These are phyloP conservation scores for Melanerpes aurifrons DNA, from an alignment of 2,113 vertebrate species.

Conservation along the genomic window DNA sequence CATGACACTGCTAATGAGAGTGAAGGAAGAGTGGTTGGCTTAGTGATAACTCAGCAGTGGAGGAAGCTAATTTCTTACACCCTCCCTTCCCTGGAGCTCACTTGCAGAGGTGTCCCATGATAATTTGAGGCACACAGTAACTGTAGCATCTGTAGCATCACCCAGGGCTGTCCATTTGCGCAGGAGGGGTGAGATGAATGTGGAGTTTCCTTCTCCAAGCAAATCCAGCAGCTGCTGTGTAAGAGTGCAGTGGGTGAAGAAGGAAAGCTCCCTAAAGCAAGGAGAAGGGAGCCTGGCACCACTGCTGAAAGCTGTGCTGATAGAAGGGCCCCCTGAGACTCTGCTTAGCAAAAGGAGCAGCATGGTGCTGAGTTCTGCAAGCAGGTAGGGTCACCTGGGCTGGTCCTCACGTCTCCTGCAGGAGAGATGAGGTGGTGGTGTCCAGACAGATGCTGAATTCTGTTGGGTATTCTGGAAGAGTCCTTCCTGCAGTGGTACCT, in stretches of 20 bases:
- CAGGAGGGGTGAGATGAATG: neutral
- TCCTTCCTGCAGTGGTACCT: neutral
- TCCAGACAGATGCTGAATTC: neutral
- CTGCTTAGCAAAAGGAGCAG: neutral
- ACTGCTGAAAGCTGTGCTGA: neutral
- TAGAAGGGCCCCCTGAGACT: neutral
- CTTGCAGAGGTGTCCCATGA: neutral
- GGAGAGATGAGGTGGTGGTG: neutral
- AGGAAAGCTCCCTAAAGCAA: neutral
- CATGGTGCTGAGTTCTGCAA: neutral
- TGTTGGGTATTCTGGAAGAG: neutral
- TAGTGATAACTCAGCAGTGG: neutral
- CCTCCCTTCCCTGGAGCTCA: neutral
- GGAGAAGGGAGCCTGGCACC: rapidly evolving
- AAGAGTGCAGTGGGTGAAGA: neutral
- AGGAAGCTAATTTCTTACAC: neutral
- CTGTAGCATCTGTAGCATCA: neutral
- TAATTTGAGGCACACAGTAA: neutral
- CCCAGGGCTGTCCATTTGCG: neutral
- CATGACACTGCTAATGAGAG: rapidly evolving
- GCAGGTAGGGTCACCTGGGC: neutral
- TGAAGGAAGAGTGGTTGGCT: neutral
- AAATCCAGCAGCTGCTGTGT: neutral
- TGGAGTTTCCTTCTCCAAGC: neutral
- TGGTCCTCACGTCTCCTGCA: rapidly evolving